Conservation (phyloP, 2,113 vertebrate genomes). For the Mormyrus iriodes region DNA sequence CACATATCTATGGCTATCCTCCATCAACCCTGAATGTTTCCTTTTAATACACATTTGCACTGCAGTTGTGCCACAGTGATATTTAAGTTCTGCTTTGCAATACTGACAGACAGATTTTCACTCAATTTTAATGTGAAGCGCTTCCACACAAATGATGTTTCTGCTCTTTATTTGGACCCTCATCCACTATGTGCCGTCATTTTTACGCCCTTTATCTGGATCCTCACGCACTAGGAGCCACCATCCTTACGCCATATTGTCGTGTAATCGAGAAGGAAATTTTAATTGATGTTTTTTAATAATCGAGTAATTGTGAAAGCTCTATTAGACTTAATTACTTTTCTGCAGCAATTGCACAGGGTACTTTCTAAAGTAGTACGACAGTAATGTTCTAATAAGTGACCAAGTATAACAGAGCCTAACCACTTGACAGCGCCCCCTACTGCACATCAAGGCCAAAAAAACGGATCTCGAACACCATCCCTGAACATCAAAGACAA, state of each 20-base stretch:
- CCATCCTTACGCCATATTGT: background rate
- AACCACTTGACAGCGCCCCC: background rate
- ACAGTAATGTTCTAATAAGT: background rate
- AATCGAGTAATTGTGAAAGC: background rate
- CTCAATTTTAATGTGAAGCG: too few species aligned
- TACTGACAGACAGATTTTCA: background rate
- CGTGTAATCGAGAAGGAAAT: background rate
- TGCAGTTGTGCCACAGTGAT: background rate
- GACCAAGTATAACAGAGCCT: background rate
- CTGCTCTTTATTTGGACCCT: background rate
- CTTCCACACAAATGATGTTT: background rate
- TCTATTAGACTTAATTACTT: background rate
- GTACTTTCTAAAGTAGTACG: background rate
- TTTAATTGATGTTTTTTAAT: background rate
- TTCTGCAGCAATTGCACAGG: background rate
- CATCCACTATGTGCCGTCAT: background rate
- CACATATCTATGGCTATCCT: background rate
- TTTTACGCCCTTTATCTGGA: background rate
- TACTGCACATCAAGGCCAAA: background rate
- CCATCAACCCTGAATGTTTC: background rate
- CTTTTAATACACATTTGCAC: background rate
- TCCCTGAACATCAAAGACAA: background rate
- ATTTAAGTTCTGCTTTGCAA: background rate
- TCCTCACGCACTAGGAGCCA: background rate
- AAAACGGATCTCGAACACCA: background rate